phyloP scores from a whole-genome alignment of 2,888 invertebrate species.

The Nebria salina region DNA sequence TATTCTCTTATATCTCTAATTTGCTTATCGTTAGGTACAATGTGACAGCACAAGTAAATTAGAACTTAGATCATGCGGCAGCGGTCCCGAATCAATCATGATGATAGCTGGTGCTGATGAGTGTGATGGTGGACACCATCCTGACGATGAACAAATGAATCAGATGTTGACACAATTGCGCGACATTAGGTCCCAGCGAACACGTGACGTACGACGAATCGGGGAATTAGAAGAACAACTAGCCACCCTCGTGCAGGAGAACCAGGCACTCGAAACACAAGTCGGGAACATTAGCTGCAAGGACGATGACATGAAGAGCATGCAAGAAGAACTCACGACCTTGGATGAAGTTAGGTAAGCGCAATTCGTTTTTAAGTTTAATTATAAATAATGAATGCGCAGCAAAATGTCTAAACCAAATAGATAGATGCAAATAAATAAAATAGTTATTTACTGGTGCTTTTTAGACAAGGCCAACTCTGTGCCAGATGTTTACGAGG shows the following conservation, averaged over 20 bases:
- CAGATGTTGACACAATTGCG: conserved; percentile 76
- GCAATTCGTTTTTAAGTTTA: background rate
- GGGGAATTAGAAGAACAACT: conserved; percentile 82
- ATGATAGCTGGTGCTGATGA: background rate
- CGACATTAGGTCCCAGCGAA: conserved; percentile 73
- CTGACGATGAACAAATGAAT: conserved; percentile 61
- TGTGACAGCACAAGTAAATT: conserved; percentile 40
- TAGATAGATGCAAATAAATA: background rate
- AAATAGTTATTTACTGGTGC: background rate
- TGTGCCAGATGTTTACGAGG: conserved; percentile 82
- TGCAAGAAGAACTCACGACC: conserved; percentile 84
- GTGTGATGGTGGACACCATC: conserved; percentile 3
- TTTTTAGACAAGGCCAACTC: conserved; percentile 79
- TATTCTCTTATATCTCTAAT: background rate
- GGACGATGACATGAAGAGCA: conserved; percentile 81
- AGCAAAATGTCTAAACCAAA: background rate
- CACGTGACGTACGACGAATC: conserved; percentile 77
- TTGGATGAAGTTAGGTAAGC: conserved; percentile 85
- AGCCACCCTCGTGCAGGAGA: conserved; percentile 75
- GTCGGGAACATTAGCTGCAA: conserved; percentile 69
- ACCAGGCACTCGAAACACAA: conserved; percentile 75
- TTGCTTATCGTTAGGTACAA: conserved; percentile 33
- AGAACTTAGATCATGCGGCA: conserved; percentile 13
- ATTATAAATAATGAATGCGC: background rate
- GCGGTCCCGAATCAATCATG: conserved; percentile 8